Base-by-base conservation (phyloP, 1,140 invertebrate species). In the Acromyrmex heyeri region DNA sequence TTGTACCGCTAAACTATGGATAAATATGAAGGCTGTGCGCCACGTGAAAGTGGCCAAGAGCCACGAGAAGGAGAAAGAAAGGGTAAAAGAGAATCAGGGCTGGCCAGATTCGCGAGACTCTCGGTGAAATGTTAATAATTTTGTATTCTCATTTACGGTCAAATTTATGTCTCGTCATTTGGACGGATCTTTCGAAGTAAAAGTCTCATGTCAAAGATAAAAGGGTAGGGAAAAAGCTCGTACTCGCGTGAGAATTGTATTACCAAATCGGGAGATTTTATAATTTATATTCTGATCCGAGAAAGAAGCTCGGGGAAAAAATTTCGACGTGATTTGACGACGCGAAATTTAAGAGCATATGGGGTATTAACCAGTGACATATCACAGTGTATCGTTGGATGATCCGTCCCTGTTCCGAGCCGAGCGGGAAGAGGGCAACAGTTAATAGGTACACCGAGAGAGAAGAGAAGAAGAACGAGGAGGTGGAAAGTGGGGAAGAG, bases 1-100 rank as follows among this genome's bases (percentile, higher is more conserved):
- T 90, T 88, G 89, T 89, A 86, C 82, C 76, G 72, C 53, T 88
- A 90, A 92, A 91, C 88, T 91, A 89, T 77, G 64, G 75, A 92
- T 92, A 93, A 91, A 91, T 93, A 88, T 79, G 88, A 82, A 90
- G 61, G 76, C 75, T 76, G 34, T 44, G 86, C 70, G 89, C 86
- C 79, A 87, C 76, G 86, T 85, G 57, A 91, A 91, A 88, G 62
- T 87, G 82, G 81, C 85, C 78, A 83, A 87, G 86, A 90, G 48
- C 30, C 30, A 21, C 79, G 55, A 82, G 24, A 61, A 65, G 16
- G 34, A 61, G 55, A 61, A 44, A 34, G 18, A 78, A 55, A 64
- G 24, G 27, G 65, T 1, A 14, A 61, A 61, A 4, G 27, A 70
- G 30, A 27, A 85, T 34, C 78, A 77, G 70, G 70, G 75, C 27